Percentiles rank a stretch among this genome's conserved stretches.
phyloP scores from a whole-genome alignment of 2,888 invertebrate genomes.

The Lycocerus yunnanus region DNA sequence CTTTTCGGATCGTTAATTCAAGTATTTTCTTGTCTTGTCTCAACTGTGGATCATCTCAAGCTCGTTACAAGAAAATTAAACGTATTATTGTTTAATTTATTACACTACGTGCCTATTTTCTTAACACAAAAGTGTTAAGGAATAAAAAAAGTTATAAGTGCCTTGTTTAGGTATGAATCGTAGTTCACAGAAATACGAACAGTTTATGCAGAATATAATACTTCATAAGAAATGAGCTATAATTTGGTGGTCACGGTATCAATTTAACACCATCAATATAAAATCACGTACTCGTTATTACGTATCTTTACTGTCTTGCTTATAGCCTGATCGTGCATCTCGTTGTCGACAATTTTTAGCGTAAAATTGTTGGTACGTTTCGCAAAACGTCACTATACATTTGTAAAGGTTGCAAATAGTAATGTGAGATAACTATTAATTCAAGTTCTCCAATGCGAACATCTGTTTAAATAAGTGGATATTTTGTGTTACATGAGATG shows the following conservation, averaged over 20 bases:
- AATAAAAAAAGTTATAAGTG: not conserved
- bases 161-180: not conserved
- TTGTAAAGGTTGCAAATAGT: constrained; percentile 7
- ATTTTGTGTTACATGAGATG: constrained; percentile 31
- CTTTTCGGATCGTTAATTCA: not conserved
- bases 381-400: not conserved
- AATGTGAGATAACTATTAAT: constrained; percentile 17
- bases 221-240: constrained; percentile 7
- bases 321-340: constrained; percentile 49
- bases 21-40: not conserved
- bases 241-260: constrained; percentile 54
- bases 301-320: constrained; percentile 35
- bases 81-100: not conserved
- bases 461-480: constrained; percentile 40
- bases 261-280: constrained; percentile 53
- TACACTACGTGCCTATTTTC: not conserved
- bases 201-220: constrained; percentile 15
- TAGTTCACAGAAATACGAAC: constrained; percentile 4
- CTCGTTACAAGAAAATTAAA: not conserved
- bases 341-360: constrained; percentile 38
- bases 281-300: constrained; percentile 53
- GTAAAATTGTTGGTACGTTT: constrained; percentile 14
- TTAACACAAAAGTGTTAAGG: not conserved
- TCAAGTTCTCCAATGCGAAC: constrained; percentile 25
- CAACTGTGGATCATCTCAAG: not conserved